Evolutionary conservation across 2,113 vertebrate genomes (phyloP).

Genomic region (Jaculus jaculus): DNA sequence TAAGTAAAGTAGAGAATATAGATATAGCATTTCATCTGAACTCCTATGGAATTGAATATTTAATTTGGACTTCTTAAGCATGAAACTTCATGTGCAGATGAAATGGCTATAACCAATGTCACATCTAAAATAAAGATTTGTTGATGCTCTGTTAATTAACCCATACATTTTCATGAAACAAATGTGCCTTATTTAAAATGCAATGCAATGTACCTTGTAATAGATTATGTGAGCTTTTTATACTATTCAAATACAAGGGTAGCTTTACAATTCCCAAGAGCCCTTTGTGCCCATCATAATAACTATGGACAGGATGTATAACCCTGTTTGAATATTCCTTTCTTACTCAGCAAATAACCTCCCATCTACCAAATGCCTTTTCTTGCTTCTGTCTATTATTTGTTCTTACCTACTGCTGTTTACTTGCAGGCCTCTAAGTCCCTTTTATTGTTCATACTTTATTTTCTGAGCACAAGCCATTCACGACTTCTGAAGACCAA

Average conservation of each 20-base stretch:
- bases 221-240: constrained; percentile 29
- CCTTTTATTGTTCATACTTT: constrained; percentile 44
- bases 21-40: not conserved
- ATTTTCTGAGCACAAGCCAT: constrained; percentile 26
- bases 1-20: not conserved
- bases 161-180: constrained; percentile 31
- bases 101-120: not conserved
- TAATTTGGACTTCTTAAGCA: not conserved
- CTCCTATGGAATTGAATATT: not conserved
- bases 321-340: not conserved
- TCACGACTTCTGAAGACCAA: constrained; percentile 12
- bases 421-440: constrained; percentile 24
- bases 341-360: constrained; percentile 45
- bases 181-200: constrained; percentile 14
- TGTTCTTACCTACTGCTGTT: constrained; percentile 65
- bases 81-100: not conserved
- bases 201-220: constrained; percentile 42
- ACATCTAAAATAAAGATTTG: constrained; percentile 20
- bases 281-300: constrained; percentile 53
- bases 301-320: constrained; percentile 35
- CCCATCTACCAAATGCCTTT: constrained; percentile 16
- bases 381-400: constrained; percentile 45
- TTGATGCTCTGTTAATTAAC: constrained; percentile 37
- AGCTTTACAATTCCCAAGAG: constrained; percentile 24
- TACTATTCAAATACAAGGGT: constrained; percentile 50